phyloP scores from a whole-genome alignment of 2,888 invertebrate genomes.

The Oxyteleia sp. region DNA sequence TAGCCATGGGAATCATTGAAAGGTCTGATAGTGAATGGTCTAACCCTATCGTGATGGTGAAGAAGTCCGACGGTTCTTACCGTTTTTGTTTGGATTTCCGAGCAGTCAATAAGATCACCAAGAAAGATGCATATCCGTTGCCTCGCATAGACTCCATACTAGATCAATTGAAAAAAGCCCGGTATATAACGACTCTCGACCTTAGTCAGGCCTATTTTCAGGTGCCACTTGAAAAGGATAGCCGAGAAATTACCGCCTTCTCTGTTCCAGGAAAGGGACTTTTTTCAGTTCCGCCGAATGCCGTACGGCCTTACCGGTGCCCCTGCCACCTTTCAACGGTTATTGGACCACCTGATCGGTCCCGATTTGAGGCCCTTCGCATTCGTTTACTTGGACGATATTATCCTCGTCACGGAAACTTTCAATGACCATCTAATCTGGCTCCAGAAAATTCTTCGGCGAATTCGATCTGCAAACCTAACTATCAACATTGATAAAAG shows the following conservation, averaged over 20 bases:
- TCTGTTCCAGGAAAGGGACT: slow-evolving; percentile 72
- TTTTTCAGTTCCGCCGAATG: slow-evolving; percentile 72
- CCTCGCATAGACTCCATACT: slow-evolving; percentile 6
- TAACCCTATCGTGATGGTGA: slow-evolving; percentile 77
- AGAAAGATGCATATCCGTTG: slow-evolving; percentile 25
- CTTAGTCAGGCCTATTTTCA: slow-evolving; percentile 74
- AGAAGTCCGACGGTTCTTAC: slow-evolving; percentile 71
- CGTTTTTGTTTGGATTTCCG: slow-evolving; percentile 39
- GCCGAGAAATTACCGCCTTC: slow-evolving; percentile 73
- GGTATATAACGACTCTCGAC: slow-evolving; percentile 70
- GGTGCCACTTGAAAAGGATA: slow-evolving; percentile 48
- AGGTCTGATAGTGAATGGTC: slow-evolving; percentile 71
- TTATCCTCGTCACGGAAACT: slow-evolving; percentile 54
- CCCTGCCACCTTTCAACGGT: slow-evolving; percentile 73
- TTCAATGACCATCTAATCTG: slow-evolving; percentile 38
- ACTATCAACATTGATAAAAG: slow-evolving; percentile 70
- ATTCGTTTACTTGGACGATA: slow-evolving; percentile 70
- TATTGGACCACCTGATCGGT: slow-evolving; percentile 75
- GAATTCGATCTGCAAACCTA: slow-evolving; percentile 29
- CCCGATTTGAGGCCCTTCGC: slow-evolving; percentile 59
- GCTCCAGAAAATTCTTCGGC: slow-evolving; percentile 17
- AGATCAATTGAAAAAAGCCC: slow-evolving; percentile 17
- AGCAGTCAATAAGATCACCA: slow-evolving; percentile 1
- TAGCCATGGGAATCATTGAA: slow-evolving; percentile 76
- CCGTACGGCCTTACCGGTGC: slow-evolving; percentile 61